Evolutionary conservation across 2,797 vertebrate species (phyloP).

Genomic region (Percopsis omiscomaycus): DNA sequence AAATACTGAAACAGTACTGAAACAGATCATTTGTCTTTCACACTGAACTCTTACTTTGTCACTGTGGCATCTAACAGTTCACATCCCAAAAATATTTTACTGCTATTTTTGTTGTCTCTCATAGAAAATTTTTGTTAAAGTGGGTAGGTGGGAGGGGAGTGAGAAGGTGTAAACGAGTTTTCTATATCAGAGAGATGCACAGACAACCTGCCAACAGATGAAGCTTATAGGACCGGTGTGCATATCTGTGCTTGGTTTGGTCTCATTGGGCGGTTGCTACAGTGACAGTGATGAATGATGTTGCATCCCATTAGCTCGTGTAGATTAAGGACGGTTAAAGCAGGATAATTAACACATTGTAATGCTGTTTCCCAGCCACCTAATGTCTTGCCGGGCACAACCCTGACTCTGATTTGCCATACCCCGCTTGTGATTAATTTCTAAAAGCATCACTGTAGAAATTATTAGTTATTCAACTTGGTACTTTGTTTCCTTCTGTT

Average conservation of each 20-base stretch:
- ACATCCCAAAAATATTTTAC: not conserved
- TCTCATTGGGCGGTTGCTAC: slow-evolving; percentile 3
- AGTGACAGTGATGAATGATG: slow-evolving; percentile 33
- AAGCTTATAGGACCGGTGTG: slow-evolving; percentile 2
- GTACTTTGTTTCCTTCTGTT: too few relatives aligned
- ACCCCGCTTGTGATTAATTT: not conserved
- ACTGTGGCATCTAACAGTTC: not conserved
- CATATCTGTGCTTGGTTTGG: not conserved
- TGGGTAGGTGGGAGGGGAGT: not conserved
- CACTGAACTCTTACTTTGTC: too few relatives aligned
- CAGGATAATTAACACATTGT: slow-evolving; percentile 33
- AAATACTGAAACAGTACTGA: not conserved
- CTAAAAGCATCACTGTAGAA: too few relatives aligned
- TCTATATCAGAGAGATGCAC: slow-evolving; percentile 17
- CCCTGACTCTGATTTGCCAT: not conserved
- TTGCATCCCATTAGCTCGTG: slow-evolving; percentile 36
- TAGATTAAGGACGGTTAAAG: slow-evolving; percentile 30
- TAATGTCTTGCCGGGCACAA: not conserved
- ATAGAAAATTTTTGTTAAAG: slow-evolving; percentile 2
- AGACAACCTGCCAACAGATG: slow-evolving; percentile 24
- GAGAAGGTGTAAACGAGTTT: not conserved
- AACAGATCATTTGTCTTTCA: slow-evolving; percentile 4
- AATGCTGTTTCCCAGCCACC: slow-evolving; percentile 14
- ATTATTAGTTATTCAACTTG: too few relatives aligned
- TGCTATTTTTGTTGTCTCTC: not conserved